phyloP scores from a whole-genome alignment of 1,140 invertebrate genomes.

The Ceratitis capitata region DNA sequence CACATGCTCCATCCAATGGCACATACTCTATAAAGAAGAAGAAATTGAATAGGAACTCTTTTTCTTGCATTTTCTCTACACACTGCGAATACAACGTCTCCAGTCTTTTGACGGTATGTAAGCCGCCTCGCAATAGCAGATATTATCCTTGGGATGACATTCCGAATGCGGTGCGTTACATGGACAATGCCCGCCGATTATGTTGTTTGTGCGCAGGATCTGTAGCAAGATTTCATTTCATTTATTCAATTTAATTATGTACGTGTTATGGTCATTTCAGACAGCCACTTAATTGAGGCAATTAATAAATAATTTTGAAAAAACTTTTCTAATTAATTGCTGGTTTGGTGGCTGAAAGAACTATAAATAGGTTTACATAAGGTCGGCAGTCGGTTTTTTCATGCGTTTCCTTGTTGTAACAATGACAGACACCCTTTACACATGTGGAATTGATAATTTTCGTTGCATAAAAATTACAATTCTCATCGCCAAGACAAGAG shows the following conservation, averaged over 20 bases:
- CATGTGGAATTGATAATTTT: not conserved
- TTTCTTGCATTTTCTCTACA: not conserved
- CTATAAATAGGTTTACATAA: not conserved
- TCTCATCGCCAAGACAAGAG: not conserved
- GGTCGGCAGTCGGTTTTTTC: not conserved
- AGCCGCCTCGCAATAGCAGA: slow-evolving; percentile 49
- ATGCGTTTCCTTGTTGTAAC: not conserved
- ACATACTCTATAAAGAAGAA: not conserved
- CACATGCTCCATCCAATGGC: slow-evolving; percentile 47
- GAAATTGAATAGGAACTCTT: not conserved
- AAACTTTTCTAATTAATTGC: not conserved
- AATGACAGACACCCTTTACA: not conserved
- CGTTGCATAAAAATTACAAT: not conserved
- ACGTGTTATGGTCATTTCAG: no score
- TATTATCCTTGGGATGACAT: slow-evolving; percentile 46
- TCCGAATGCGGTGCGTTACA: slow-evolving; percentile 48
- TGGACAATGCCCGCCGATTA: slow-evolving; percentile 56
- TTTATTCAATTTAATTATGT: not conserved
- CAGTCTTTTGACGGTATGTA: slow-evolving; percentile 52
- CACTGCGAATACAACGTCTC: slow-evolving; percentile 50
- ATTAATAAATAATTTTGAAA: no score
- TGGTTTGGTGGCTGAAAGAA: not conserved
- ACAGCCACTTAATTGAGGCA: no score
- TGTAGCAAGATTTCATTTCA: not conserved
- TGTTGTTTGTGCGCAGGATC: slow-evolving; percentile 46